Percentiles rank a stretch among this genome's conserved stretches.
These are phyloP conservation scores for Orthonyx spaldingii DNA, from an alignment of 2,113 vertebrate genomes.

Conservation along the genomic window DNA sequence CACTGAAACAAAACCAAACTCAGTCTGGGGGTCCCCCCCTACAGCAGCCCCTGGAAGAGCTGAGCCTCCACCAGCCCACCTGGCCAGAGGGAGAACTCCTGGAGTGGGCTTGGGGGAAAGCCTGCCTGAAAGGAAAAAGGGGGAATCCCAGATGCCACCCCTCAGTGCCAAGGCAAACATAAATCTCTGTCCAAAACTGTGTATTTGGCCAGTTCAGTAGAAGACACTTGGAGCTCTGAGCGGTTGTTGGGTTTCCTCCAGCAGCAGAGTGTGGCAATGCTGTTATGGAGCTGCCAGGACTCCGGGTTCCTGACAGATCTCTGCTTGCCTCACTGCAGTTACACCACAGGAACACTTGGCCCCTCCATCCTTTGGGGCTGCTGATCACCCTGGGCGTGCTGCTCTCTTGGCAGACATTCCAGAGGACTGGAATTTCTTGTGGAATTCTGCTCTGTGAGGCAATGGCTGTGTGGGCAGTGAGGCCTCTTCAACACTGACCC, in stretches of 20 bases:
- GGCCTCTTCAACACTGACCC: neutral
- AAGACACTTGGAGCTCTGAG: neutral
- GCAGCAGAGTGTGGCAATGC: neutral
- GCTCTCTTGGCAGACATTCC: neutral
- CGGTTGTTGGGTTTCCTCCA: neutral
- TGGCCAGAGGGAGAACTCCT: neutral
- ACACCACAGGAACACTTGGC: neutral
- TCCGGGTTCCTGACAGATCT: neutral
- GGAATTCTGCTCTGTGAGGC: neutral
- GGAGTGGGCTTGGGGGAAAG: neutral
- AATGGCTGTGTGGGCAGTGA: neutral
- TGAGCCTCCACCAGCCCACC: neutral
- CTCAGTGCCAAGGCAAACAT: neutral
- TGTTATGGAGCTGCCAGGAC: neutral
- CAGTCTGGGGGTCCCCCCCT: neutral
- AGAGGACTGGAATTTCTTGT: slow-evolving; percentile 11
- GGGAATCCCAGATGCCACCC: neutral
- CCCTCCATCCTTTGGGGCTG: neutral
- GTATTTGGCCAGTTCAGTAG: neutral
- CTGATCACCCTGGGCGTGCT: neutral
- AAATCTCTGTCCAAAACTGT: neutral
- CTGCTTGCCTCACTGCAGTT: neutral
- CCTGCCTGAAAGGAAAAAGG: neutral
- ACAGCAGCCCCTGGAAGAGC: neutral
- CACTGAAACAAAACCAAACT: neutral